Percentiles rank a stretch among this genome's conserved stretches.
phyloP scores from a whole-genome alignment of 2,113 vertebrate species.

The Xenus cinereus region DNA sequence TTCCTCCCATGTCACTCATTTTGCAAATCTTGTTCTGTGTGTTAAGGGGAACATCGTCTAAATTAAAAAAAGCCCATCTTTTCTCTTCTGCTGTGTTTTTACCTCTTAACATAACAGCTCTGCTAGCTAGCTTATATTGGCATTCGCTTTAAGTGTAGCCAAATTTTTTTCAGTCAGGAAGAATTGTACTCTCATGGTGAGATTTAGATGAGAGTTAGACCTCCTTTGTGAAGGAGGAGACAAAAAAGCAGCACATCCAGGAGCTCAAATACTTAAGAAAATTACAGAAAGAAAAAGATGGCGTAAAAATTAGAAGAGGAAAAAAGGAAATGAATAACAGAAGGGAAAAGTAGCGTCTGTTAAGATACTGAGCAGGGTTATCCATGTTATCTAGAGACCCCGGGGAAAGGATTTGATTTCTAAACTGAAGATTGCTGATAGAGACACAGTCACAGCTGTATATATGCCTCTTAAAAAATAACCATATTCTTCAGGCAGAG shows the following conservation, averaged over 20 bases:
- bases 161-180: not conserved
- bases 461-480: not conserved
- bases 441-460: not conserved
- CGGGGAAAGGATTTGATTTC: not conserved
- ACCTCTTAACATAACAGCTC: not conserved
- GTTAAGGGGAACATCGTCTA: not conserved
- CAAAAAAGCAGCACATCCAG: not conserved
- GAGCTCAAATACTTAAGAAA: not conserved
- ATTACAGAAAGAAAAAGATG: not conserved
- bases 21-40: not conserved
- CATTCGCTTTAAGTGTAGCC: not conserved
- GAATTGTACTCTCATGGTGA: not conserved
- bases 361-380: not conserved
- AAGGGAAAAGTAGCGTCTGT: not conserved
- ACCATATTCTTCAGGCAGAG: not conserved
- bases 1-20: not conserved
- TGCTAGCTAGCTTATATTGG: not conserved
- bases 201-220: not conserved
- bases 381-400: not conserved
- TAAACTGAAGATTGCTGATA: not conserved
- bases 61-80: not conserved
- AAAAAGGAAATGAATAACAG: not conserved
- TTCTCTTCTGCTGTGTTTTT: not conserved
- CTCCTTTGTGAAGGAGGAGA: not conserved
- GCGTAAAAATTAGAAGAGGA: not conserved